Base-by-base conservation (phyloP, 2,797 vertebrate species). In the Ctenochaetus hawaiiensis region DNA sequence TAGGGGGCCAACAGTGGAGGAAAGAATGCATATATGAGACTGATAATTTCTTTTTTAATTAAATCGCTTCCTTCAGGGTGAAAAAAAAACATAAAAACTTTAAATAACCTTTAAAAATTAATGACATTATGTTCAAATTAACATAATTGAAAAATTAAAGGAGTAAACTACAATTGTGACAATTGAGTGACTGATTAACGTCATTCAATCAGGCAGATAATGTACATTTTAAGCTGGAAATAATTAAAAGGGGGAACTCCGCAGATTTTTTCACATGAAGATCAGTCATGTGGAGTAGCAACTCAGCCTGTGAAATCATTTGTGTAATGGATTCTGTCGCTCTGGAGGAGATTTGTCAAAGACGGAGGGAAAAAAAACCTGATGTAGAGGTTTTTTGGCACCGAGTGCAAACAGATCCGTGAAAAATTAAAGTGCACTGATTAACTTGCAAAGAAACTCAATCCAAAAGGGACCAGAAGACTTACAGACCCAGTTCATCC, bases 1-100 rank as follows among this genome's bases (percentile, higher is more conserved):
- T 17, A 72, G 68, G 52, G 78, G 82, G 74, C 43, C 52, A 73
- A 80, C 22, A 57, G 4, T n/a, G 20, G 37, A 59, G 64, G 6
- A 49, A 3, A 20, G 22, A 65, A 4, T 13, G 3, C 16, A 8
- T 37, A 10, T 44, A 6, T 39, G n/a, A 63, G 13, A 3, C 17
- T 14, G 9, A 53, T 26, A 2, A 44, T 54, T 44, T 41, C 3
- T 18, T 13, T 49, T 37, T 34, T 6, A 63, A n/a, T 34, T 11
- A 47, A 30, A 26, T 44, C 5, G 17, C 45, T 44, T 5, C 41
- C 8, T 67, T 26, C 41, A 37, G 16, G 17, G 16, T 11, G 23
- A 13, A 23, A 43, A 52, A 26, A 10, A 26, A 26, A 1, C 1
- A 1, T 2, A 16, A 61, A n/a, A 8, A 20, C 17, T 49, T 22